Base-by-base conservation (phyloP, 2,797 vertebrate species). In the Acrocephalus scirpaceus region DNA sequence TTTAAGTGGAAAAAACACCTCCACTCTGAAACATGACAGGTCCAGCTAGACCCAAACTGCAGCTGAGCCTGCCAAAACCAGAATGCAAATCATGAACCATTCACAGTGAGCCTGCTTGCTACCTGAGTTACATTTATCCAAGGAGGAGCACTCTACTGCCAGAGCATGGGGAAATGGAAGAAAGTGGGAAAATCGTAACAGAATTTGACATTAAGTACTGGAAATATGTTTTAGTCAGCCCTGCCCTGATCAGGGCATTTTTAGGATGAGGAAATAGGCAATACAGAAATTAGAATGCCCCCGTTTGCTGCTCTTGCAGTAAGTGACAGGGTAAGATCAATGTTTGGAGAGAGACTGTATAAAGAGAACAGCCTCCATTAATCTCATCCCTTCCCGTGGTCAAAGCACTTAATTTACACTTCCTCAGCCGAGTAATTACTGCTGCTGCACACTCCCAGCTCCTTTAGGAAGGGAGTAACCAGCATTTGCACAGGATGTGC, bases 371-470 rank as follows among this genome's bases (percentile, higher is more conserved):
- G 65, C 61, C 51, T 85, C 62, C 66, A 91, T 85, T 70, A 85
- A 93, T 73, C 81, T 92, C 74, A 81, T 42, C 53, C 57, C 54
- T 95, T 87, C 73, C 47, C 47, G 34, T 29, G 71, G 78, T 93
- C 71, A 72, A 90, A 85, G 67, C 47, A 79, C 30, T 92, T 93
- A 80, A 97, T 91, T 92, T 88, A 77, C 78, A 86, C 61, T 91
- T 93, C 75, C 61, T 81, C 34, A 85, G 60, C 26, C 75, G 51
- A 95, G 48, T 81, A 92, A 93, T 84, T 93, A 64, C 77, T 66
- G 92, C 61, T 86, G 27, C 86, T 95, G 82, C 62, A 92, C 32
- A 27, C 69, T 71, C 36, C 36, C 20, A 61, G 73, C 70, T 94
- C 70, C 90, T 96, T 74, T 26, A 47, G 76, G 78, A 84, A 81